These are phyloP conservation scores for Eupristina koningsbergeri DNA, from an alignment of 1,140 invertebrate species.

Conservation along the genomic window DNA sequence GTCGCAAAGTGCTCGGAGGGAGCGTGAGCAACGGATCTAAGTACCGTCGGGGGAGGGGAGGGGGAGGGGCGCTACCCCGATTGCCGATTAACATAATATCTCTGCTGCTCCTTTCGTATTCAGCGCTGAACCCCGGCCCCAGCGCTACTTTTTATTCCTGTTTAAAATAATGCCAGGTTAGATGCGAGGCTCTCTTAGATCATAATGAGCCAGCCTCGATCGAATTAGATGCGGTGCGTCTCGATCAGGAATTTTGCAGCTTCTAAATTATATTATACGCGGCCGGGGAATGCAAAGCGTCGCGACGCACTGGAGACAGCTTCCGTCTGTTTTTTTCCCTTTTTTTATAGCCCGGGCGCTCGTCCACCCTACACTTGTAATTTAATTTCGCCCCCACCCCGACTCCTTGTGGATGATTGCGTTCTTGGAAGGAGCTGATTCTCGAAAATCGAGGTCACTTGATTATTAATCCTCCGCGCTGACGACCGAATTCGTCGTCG, in stretches of 20 bases:
- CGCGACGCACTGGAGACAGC: slow-evolving; percentile 34
- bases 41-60: slow-evolving; percentile 54
- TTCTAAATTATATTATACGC: slow-evolving; percentile 32
- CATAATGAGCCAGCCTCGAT: slow-evolving; percentile 68
- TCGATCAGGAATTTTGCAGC: background rate
- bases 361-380: slow-evolving; percentile 26
- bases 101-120: slow-evolving; percentile 65
- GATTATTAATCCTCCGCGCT: background rate
- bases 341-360: background rate
- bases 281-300: slow-evolving; percentile 32
- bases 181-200: slow-evolving; percentile 62
- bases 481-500: no score
- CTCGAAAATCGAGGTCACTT: slow-evolving; percentile 29
- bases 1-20: no score
- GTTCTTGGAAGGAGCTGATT: slow-evolving; percentile 44
- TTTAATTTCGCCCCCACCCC: slow-evolving; percentile 29
- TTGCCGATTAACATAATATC: slow-evolving; percentile 71
- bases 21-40: slow-evolving; percentile 44
- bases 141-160: slow-evolving; percentile 65
- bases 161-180: slow-evolving; percentile 70
- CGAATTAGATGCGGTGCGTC: slow-evolving; percentile 62
- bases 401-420: slow-evolving; percentile 31
- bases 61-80: no score
- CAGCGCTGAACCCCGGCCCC: slow-evolving; percentile 60
- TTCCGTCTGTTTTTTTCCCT: background rate